Evolutionary conservation across 2,797 vertebrate species (phyloP), one percentile per base, ranked within the genome.

Genomic region (Falco columbarius): DNA sequence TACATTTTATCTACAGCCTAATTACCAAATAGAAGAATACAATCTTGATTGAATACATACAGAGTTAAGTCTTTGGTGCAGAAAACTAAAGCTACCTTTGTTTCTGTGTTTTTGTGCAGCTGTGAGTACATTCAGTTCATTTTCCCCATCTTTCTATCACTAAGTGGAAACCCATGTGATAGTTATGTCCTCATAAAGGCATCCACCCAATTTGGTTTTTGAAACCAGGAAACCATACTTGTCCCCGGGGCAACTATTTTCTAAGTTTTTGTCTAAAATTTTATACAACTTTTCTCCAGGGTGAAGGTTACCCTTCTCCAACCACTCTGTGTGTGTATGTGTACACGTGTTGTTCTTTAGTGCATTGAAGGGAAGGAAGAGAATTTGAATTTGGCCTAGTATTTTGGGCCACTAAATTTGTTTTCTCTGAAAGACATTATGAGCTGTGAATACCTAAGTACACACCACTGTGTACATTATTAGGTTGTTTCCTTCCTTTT

Each of bases 61-160:
- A 30, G 66, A 93, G 74, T 76, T 87, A 80, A 94, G 44, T 67
- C 71, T 89, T 89, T 80, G 67, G 55, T 83, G n/a, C 54, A 79
- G 94, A 85, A 95, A 94, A 80, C 12, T 92, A 85, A 95, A 94
- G 76, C 11, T 73, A 76, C 65, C 89, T 94, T 94, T 93, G n/a
- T 73, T 77, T 92, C 75, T 80, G 36, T 66, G 11, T 72, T 29
- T 80, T 63, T 85, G 56, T 83, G 77, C 96, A 97, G 91, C 92
- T 95, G 86, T 87, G 84, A 82, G 46, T 85, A 56, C 61, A 82
- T 93, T 93, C 74, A 85, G 52, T 68, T 85, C 9, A 46, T 87
- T 96, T 93, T 55, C 40, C 29, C 29, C 49, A 42, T 84, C 42
- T 71, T 94, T 79, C 58, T 19, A 10, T 36, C 22, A 81, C 59